Percentiles rank a stretch among this genome's conserved stretches.
Conservation (phyloP, 2,797 vertebrate species). For the Macropodus opercularis region DNA sequence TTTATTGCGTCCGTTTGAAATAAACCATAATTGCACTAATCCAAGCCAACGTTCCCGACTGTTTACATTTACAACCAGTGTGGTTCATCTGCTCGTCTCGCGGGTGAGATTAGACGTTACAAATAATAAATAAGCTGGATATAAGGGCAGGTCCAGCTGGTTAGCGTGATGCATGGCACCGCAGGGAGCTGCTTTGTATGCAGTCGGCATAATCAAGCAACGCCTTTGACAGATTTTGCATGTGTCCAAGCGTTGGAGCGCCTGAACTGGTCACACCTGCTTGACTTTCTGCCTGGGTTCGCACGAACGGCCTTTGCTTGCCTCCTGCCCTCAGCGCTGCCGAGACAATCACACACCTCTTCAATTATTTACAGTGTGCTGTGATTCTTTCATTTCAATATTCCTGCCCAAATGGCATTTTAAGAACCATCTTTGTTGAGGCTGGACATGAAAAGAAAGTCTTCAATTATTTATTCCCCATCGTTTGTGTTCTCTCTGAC, state of each 20-base stretch:
- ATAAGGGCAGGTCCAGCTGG: slow-evolving; percentile 43
- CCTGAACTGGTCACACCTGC: slow-evolving; percentile 38
- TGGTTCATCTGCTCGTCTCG: too few species aligned
- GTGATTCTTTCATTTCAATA: slow-evolving; percentile 69
- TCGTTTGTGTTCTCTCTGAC: slow-evolving; percentile 58
- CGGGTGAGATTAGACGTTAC: too few species aligned
- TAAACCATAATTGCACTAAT: too few species aligned
- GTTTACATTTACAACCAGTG: too few species aligned
- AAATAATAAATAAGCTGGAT: too few species aligned
- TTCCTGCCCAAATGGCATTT: slow-evolving; percentile 57
- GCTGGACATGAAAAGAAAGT: slow-evolving; percentile 33
- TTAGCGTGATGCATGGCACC: slow-evolving; percentile 47
- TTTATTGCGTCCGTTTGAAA: too few species aligned
- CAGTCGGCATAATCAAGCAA: slow-evolving; percentile 42
- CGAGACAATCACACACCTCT: slow-evolving; percentile 41
- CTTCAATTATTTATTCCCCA: slow-evolving; percentile 66
- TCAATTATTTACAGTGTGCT: slow-evolving; percentile 64
- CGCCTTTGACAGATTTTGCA: slow-evolving; percentile 55
- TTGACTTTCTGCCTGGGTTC: slow-evolving; percentile 8
- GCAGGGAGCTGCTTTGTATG: slow-evolving; percentile 52
- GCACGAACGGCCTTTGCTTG: neutral
- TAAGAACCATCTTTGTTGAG: slow-evolving; percentile 52
- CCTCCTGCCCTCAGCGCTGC: slow-evolving; percentile 17
- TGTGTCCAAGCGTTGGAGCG: slow-evolving; percentile 33
- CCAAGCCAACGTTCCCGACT: too few species aligned